Base-by-base conservation (phyloP, 2,888 invertebrate genomes). In the Coleophora flavipennella region DNA sequence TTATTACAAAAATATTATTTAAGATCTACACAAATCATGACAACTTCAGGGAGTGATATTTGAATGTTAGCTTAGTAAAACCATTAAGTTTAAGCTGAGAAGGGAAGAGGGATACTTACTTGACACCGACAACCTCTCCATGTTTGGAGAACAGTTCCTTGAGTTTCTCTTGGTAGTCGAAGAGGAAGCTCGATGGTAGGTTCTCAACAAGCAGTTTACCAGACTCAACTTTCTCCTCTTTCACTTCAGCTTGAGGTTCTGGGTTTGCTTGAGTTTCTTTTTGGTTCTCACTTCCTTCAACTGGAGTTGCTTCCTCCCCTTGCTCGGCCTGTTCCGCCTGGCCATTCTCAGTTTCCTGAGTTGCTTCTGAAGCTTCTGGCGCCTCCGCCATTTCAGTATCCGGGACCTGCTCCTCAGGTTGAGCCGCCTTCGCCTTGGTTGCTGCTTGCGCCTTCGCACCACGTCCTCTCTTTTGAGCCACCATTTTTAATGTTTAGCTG, bases 181-280 rank as follows among this genome's bases (percentile, higher is more conserved):
- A 84, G 49, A 84, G 72, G 59, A 65, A 84, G 63, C 69, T 79
- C 27, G 77, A 67, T 9, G 84, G 84, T 43, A 84, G 71, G 56
- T 83, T 81, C 60, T 84, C 84, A 28, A 84, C 73, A 11, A 84
- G 72, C 53, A 84, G 62, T 77, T 84, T 84, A 68, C 84, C 84
- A 62, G 84, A 67, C 59, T 84, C 84, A 40, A 80, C 73, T 56
- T 83, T 79, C 31, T 79, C 78, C 49, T 80, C 79, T 45, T 76
- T 73, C 39, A 74, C 76, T 38, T 77, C 81, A 2, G 62, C 43
- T 38, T 67, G 67, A 10, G 57, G 43, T 35, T 65, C 73, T 2
- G 49, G 59, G 1, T 49, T 55, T 0, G 48, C 55, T 25, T 61
- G 63, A 0, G 36, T 39, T 20, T 37, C 27, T 8, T 11, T 31